These are phyloP conservation scores for Pelmatolapia mariae DNA, from an alignment of 2,113 vertebrate species.

Conservation along the genomic window DNA sequence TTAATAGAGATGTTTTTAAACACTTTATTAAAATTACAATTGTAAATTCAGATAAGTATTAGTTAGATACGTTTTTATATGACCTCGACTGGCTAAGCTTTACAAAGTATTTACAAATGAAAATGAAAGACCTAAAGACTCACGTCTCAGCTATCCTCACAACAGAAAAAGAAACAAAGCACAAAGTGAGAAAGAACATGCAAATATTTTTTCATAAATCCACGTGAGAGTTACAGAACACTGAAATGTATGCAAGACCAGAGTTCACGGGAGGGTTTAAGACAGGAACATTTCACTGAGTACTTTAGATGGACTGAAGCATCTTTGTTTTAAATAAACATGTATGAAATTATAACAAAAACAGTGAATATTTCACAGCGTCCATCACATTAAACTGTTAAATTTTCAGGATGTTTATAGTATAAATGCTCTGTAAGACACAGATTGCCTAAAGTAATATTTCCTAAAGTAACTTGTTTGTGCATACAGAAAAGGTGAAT, in stretches of 20 bases:
- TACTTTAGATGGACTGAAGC: accelerated
- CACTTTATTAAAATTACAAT: neutral
- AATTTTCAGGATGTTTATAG: neutral
- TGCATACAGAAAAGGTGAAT: neutral
- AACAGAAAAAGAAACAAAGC: neutral
- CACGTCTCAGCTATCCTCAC: neutral
- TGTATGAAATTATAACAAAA: neutral
- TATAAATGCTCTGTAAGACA: neutral
- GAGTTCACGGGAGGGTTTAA: accelerated
- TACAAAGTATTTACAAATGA: neutral
- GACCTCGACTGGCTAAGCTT: neutral
- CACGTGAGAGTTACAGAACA: neutral
- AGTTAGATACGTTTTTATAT: accelerated
- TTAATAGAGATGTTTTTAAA: neutral
- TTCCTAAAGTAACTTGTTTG: neutral
- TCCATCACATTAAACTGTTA: neutral
- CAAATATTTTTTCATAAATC: neutral
- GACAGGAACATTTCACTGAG: accelerated
- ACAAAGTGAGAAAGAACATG: neutral
- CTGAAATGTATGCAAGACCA: neutral
- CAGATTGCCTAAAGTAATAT: neutral
- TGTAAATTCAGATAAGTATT: neutral
- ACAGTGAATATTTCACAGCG: accelerated
- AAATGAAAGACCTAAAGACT: accelerated
- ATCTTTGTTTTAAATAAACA: accelerated